phyloP scores from a whole-genome alignment of 2,113 vertebrate species.

The Brachionichthys hirsutus region DNA sequence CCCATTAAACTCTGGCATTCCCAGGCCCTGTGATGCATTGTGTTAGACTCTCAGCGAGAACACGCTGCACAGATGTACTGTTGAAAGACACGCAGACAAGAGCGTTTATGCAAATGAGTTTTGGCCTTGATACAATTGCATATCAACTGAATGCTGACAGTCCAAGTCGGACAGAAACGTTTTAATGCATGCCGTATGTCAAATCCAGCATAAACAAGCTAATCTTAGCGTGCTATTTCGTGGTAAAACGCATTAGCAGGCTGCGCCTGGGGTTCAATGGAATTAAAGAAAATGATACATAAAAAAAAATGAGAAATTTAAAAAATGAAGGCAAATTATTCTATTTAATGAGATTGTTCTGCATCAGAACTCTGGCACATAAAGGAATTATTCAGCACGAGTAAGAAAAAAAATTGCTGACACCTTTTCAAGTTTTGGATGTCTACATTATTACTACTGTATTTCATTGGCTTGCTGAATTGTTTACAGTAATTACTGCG shows the following conservation, averaged over 20 bases:
- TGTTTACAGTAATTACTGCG: no score
- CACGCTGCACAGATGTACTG: constrained; percentile 14
- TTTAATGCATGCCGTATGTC: constrained; percentile 15
- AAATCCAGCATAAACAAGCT: constrained; percentile 47
- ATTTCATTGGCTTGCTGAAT: no score
- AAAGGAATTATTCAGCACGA: no score
- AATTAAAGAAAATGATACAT: no score
- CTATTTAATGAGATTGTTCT: no score
- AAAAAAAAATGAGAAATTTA: no score
- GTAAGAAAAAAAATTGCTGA: no score
- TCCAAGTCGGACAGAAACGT: not conserved
- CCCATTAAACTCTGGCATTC: constrained; percentile 63
- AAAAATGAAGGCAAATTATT: no score
- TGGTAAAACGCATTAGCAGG: constrained; percentile 27
- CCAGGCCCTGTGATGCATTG: constrained; percentile 61
- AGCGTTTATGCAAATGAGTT: constrained; percentile 25
- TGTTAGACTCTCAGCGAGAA: constrained; percentile 30
- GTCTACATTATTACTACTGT: no score
- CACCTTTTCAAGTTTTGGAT: no score
- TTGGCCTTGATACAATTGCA: constrained; percentile 34
- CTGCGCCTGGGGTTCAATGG: constrained; percentile 12
- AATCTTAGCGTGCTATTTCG: constrained; percentile 24
- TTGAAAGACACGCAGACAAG: constrained; percentile 21
- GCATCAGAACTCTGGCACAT: no score
- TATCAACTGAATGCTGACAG: constrained; percentile 2